A percentile compares a stretch with the other conserved stretches of the same genome.
These are phyloP conservation scores for Oceanites oceanicus DNA, from an alignment of 2,113 vertebrate species.

Conservation along the genomic window DNA sequence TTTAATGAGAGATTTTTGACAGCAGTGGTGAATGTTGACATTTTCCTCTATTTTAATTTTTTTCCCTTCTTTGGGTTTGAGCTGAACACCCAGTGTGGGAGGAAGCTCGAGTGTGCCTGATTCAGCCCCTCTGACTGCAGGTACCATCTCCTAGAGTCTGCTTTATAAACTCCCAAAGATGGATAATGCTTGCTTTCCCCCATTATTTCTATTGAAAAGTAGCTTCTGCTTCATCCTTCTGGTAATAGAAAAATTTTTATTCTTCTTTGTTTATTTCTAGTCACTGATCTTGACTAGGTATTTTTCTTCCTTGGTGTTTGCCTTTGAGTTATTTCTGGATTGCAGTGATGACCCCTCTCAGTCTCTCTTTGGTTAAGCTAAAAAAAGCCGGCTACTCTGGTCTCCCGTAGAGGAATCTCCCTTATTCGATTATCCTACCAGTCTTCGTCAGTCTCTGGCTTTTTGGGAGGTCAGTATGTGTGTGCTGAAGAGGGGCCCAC, in stretches of 20 bases:
- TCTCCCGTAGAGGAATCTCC: not conserved
- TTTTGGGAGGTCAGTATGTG: not conserved
- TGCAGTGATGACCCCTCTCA: slow-evolving; percentile 1
- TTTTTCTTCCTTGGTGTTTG: slow-evolving; percentile 15
- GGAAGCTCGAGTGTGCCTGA: not conserved
- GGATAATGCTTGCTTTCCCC: not conserved
- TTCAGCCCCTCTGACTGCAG: not conserved
- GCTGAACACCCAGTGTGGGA: not conserved
- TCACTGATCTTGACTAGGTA: not conserved
- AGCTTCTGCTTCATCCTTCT: not conserved
- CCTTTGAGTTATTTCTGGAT: slow-evolving; percentile 25
- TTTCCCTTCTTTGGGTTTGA: not conserved
- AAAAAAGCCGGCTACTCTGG: not conserved
- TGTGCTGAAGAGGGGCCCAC: not conserved
- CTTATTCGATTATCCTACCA: not conserved
- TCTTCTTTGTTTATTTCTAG: slow-evolving; percentile 19
- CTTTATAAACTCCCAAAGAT: not conserved
- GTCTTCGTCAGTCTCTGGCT: not conserved
- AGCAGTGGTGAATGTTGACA: not conserved
- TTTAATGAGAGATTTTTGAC: slow-evolving; percentile 38
- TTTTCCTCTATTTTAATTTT: not conserved
- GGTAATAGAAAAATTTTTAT: not conserved
- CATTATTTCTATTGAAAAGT: not conserved
- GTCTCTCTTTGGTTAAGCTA: not conserved
- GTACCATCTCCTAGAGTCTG: not conserved